Evolutionary conservation across 2,888 invertebrate genomes (phyloP).

Genomic region (Muscina levida): DNA sequence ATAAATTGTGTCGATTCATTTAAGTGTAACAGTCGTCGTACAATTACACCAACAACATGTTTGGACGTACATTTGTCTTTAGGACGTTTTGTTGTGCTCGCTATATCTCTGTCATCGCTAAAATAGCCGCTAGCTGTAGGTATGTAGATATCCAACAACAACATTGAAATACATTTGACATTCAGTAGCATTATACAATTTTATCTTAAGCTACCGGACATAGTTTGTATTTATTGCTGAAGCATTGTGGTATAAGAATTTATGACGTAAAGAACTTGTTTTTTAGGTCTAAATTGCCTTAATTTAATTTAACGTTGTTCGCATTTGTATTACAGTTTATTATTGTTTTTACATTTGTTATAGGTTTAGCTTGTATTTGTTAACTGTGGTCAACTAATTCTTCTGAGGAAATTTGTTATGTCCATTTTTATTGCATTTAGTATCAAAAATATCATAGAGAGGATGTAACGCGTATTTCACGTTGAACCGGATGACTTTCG

Average conservation of each 20-base stretch:
- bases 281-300: not conserved
- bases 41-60: not conserved
- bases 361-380: too few relatives aligned
- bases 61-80: slow-evolving; percentile 21
- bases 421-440: too few relatives aligned
- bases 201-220: slow-evolving; percentile 44
- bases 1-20: slow-evolving; percentile 43
- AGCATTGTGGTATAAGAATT: not conserved
- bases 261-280: slow-evolving; percentile 25
- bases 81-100: not conserved
- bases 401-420: too few relatives aligned
- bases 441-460: too few relatives aligned
- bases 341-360: too few relatives aligned
- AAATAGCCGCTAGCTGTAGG: not conserved
- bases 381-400: too few relatives aligned
- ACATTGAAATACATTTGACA: too few relatives aligned
- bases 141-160: slow-evolving; percentile 3
- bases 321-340: too few relatives aligned
- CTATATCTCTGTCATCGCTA: slow-evolving; percentile 28
- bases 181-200: slow-evolving; percentile 14
- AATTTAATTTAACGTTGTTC: slow-evolving; percentile 3
- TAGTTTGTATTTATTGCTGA: slow-evolving; percentile 8
- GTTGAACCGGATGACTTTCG: too few relatives aligned
- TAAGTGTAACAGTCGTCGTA: slow-evolving; percentile 26
- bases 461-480: too few relatives aligned